phyloP scores from a whole-genome alignment of 2,797 vertebrate species.

The Etheostoma perlongum region DNA sequence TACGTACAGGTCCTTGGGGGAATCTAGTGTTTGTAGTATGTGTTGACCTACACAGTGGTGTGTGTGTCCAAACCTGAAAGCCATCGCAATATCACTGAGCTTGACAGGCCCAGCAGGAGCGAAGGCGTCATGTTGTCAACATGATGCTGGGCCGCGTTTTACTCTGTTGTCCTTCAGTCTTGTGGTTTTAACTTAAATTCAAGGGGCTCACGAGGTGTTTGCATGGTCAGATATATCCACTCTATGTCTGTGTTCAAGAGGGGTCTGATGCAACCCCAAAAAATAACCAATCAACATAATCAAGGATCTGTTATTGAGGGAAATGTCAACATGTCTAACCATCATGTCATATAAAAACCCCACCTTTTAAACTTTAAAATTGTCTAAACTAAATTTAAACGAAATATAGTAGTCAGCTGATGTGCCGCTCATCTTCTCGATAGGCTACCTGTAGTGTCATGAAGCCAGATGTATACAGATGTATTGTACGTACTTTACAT shows the following conservation, averaged over 20 bases:
- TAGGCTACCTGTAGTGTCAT: neutral
- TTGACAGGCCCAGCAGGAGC: constrained; percentile 67
- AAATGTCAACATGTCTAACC: neutral
- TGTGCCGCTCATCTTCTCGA: neutral
- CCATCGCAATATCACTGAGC: constrained; percentile 70
- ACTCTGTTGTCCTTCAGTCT: constrained; percentile 36
- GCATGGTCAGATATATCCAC: neutral
- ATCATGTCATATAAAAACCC: constrained; percentile 3
- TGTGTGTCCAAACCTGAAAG: constrained; percentile 77
- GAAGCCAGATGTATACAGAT: constrained; percentile 1
- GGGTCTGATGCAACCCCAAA: neutral
- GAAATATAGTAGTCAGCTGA: constrained; percentile 9
- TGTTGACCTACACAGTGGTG: constrained; percentile 79
- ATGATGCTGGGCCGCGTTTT: constrained; percentile 48
- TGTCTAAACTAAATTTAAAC: neutral
- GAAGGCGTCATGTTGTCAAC: constrained; percentile 63
- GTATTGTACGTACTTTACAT: neutral
- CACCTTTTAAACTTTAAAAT: neutral
- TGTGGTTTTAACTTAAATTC: constrained; percentile 38
- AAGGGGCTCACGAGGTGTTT: constrained; percentile 8
- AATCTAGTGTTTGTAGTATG: constrained; percentile 77
- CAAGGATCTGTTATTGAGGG: neutral
- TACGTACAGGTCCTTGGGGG: constrained; percentile 82
- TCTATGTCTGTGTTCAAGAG: neutral
- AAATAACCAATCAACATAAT: neutral